Conservation (phyloP, 37 sponge, comb jelly and placozoan genomes). For the Spongilla lacustris region DNA sequence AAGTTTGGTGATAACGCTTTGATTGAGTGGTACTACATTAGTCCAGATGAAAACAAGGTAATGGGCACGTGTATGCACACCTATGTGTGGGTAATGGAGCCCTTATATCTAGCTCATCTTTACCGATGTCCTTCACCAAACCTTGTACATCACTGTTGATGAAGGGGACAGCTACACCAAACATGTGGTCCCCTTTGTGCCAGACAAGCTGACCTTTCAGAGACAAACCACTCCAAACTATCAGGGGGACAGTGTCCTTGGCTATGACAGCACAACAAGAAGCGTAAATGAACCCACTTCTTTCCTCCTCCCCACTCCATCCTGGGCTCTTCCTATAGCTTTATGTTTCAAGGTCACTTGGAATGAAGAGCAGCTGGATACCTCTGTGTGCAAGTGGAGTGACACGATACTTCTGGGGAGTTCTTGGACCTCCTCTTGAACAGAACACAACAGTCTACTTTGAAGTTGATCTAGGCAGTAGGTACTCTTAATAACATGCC, state of each 20-base stretch:
- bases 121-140: conserved; percentile 37
- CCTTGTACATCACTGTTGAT: conserved; percentile 64
- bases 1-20: conserved; percentile 31
- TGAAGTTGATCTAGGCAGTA: background rate
- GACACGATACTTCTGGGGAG: background rate
- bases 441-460: background rate
- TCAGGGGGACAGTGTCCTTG: conserved; percentile 14
- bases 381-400: background rate
- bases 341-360: background rate
- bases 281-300: background rate
- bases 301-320: background rate
- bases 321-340: background rate
- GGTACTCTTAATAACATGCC: background rate
- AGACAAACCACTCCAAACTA: background rate
- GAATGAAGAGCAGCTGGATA: background rate
- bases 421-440: background rate
- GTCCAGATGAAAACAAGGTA: conserved; percentile 40
- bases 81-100: conserved; percentile 13
- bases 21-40: conserved; percentile 57
- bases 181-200: background rate
- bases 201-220: conserved; percentile 19
- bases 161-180: conserved; percentile 65
- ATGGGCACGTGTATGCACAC: background rate
- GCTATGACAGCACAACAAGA: background rate
- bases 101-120: conserved; percentile 62